Percentiles rank a stretch among this genome's conserved stretches.
Evolutionary conservation across 2,888 invertebrate species (phyloP).

Genomic region (Petrolisthes manimaculis): DNA sequence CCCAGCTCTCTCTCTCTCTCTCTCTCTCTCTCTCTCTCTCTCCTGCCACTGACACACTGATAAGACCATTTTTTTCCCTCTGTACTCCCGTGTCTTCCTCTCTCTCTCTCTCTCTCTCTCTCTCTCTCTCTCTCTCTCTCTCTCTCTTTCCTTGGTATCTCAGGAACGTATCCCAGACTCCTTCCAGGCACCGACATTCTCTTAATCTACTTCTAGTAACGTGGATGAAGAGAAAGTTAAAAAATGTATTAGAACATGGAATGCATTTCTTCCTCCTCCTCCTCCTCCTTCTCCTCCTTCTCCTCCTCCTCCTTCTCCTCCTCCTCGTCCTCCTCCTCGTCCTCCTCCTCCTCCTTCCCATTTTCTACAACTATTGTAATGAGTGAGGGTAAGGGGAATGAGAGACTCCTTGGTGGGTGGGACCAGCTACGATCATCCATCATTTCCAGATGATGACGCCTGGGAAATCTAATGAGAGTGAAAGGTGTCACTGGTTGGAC

Average conservation of each 20-base stretch:
- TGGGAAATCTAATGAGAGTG: no score
- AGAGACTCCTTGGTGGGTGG: no score
- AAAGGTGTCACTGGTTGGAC: no score
- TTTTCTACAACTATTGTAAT: background rate
- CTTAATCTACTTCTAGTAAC: no score
- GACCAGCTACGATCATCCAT: no score
- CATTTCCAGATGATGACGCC: no score
- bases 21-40: background rate
- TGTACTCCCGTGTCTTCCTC: background rate
- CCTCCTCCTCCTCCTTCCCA: background rate
- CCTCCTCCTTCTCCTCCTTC: background rate
- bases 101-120: background rate
- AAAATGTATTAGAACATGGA: no score
- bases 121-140: no score
- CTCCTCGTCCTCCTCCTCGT: background rate
- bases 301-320: background rate
- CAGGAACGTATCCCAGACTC: no score
- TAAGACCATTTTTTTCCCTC: background rate
- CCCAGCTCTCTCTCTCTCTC: background rate
- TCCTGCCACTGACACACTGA: background rate
- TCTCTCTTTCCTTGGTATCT: no score
- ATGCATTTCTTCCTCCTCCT: background rate
- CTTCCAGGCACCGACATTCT: no score
- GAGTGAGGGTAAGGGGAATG: background rate
- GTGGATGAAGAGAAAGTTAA: no score